These are phyloP conservation scores for Phaethornis superciliosus DNA, from an alignment of 2,113 vertebrate genomes.

Conservation along the genomic window DNA sequence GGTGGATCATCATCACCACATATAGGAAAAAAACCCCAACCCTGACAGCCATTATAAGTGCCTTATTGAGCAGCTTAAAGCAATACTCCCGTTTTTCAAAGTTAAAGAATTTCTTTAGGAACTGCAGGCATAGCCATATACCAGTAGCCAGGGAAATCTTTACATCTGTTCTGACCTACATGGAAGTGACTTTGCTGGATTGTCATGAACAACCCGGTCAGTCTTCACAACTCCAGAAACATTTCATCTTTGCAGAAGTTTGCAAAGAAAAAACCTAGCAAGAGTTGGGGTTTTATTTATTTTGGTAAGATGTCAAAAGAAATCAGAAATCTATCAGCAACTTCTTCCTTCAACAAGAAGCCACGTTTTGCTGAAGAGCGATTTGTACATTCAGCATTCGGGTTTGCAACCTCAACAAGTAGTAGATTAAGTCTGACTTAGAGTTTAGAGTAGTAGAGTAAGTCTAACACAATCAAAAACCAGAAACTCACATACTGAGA, in stretches of 20 bases:
- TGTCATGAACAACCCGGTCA: not conserved
- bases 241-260: not conserved
- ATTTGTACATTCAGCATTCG: not conserved
- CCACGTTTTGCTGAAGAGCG: not conserved
- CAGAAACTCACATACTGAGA: not conserved
- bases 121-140: not conserved
- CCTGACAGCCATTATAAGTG: not conserved
- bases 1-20: not conserved
- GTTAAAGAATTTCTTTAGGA: not conserved
- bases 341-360: constrained; percentile 2
- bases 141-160: not conserved
- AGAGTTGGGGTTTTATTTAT: not conserved
- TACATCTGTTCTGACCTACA: not conserved
- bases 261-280: not conserved
- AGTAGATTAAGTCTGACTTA: not conserved
- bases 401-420: not conserved
- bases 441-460: no score
- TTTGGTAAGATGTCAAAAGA: constrained; percentile 19
- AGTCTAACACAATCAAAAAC: not conserved
- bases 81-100: not conserved
- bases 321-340: constrained; percentile 35
- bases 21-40: not conserved
- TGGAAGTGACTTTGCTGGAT: not conserved
- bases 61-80: not conserved
- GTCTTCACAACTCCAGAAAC: not conserved